Percentiles rank a stretch among this genome's conserved stretches.
Evolutionary conservation across 2,797 vertebrate species (phyloP).

Genomic region (Lacerta agilis): DNA sequence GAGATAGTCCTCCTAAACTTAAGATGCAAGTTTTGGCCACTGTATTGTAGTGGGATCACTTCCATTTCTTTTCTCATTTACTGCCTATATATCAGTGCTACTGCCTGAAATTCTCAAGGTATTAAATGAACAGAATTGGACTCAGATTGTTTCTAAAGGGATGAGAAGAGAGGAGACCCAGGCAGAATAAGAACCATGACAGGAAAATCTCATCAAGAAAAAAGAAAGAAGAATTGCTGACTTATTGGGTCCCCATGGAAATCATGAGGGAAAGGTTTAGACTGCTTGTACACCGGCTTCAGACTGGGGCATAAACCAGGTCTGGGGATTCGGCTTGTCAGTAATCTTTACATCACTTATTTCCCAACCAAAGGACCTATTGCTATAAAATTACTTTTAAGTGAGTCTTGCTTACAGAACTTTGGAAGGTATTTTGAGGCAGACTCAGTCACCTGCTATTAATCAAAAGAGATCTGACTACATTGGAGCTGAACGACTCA

Average conservation of each 20-base stretch:
- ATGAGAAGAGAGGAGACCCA: neutral
- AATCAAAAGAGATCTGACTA: neutral
- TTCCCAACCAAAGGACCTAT: neutral
- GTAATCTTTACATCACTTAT: conserved; percentile 10
- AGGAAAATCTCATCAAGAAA: conserved; percentile 26
- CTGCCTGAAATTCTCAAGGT: neutral
- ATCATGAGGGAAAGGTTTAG: neutral
- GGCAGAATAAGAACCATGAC: neutral
- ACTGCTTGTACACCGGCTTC: neutral
- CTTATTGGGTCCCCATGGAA: conserved; percentile 7
- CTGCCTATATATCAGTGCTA: neutral
- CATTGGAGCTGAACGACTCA: neutral
- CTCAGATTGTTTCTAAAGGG: conserved; percentile 6
- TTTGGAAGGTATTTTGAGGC: neutral
- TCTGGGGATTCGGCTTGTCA: neutral
- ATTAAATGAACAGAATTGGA: conserved; percentile 5
- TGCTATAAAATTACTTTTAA: conserved; percentile 4
- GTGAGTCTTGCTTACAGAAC: conserved; percentile 13
- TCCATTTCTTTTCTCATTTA: neutral
- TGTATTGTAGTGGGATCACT: neutral
- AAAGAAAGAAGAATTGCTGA: conserved; percentile 16
- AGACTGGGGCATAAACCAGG: neutral
- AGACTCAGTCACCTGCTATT: neutral
- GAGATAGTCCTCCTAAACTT: neutral
- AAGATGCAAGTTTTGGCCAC: neutral